These are phyloP conservation scores for Decapterus maruadsi DNA, from an alignment of 2,797 vertebrate genomes.

Conservation along the genomic window DNA sequence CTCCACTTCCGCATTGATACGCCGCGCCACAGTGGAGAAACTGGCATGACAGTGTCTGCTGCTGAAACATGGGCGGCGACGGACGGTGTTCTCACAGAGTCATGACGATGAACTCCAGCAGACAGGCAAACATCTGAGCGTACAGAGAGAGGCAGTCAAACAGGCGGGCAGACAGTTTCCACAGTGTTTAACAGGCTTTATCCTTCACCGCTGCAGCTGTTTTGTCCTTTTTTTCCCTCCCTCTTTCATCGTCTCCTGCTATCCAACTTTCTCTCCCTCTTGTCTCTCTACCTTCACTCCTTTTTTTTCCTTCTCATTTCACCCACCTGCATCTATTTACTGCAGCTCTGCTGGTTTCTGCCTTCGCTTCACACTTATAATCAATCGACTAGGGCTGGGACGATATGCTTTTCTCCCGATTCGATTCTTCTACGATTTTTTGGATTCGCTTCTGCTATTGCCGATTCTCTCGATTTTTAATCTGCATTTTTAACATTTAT, in stretches of 20 bases:
- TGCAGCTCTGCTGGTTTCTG: constrained; percentile 22
- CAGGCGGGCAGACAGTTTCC: constrained; percentile 24
- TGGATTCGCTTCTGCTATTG: too few relatives aligned
- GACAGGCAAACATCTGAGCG: constrained; percentile 39
- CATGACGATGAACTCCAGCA: constrained; percentile 11
- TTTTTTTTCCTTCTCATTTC: constrained; percentile 2
- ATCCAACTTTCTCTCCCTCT: constrained; percentile 2
- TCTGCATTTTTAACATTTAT: too few relatives aligned
- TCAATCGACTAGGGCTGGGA: constrained; percentile 40
- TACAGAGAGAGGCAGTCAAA: constrained; percentile 32
- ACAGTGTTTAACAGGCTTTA: constrained; percentile 77
- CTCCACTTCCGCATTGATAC: constrained; percentile 35
- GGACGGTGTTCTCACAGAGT: constrained; percentile 35
- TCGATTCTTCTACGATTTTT: too few relatives aligned
- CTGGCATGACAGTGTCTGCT: constrained; percentile 28
- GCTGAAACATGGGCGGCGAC: constrained; percentile 36
- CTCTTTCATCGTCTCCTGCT: neutral
- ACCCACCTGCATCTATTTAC: constrained; percentile 34
- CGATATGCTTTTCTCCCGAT: too few relatives aligned
- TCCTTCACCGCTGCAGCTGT: constrained; percentile 57
- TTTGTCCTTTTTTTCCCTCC: neutral
- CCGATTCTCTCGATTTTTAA: too few relatives aligned
- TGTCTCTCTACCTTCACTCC: constrained; percentile 5
- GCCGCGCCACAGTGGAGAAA: constrained; percentile 36
- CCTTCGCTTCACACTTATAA: constrained; percentile 18